Conservation (phyloP, 2,113 vertebrate species). For the Gymnobelideus leadbeateri region DNA sequence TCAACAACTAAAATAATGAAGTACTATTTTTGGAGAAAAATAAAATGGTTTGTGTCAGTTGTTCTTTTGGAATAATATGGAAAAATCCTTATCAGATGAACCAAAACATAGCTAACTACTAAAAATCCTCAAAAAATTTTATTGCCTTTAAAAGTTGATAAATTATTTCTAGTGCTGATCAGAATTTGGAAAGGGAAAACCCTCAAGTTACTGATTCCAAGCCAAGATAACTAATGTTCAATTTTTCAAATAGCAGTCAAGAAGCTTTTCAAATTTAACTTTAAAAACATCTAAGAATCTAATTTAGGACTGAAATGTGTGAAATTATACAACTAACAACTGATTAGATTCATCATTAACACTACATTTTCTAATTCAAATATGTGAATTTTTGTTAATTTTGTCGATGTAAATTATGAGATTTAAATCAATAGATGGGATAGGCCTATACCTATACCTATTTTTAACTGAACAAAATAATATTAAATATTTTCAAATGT, state of each 20-base stretch:
- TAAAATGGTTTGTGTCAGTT: background rate
- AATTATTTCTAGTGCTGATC: background rate
- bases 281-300: conserved; percentile 5
- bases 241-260: background rate
- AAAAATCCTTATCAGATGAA: conserved; percentile 20
- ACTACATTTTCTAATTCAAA: background rate
- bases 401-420: background rate
- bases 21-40: background rate
- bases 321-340: background rate
- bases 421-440: background rate
- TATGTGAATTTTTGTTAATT: background rate
- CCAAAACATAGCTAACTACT: conserved; percentile 10
- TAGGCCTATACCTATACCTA: background rate
- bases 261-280: conserved; percentile 30
- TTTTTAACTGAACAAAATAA: conserved; percentile 32
- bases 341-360: background rate
- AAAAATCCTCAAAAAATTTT: background rate
- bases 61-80: background rate
- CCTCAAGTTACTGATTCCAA: conserved; percentile 40
- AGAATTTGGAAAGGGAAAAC: conserved; percentile 12
- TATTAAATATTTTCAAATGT: background rate
- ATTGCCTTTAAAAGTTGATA: background rate
- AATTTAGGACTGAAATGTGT: background rate
- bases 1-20: background rate
- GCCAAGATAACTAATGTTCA: background rate